These are phyloP conservation scores for Schlechtendalia chinensis DNA, from an alignment of 1,140 invertebrate genomes.

Conservation along the genomic window DNA sequence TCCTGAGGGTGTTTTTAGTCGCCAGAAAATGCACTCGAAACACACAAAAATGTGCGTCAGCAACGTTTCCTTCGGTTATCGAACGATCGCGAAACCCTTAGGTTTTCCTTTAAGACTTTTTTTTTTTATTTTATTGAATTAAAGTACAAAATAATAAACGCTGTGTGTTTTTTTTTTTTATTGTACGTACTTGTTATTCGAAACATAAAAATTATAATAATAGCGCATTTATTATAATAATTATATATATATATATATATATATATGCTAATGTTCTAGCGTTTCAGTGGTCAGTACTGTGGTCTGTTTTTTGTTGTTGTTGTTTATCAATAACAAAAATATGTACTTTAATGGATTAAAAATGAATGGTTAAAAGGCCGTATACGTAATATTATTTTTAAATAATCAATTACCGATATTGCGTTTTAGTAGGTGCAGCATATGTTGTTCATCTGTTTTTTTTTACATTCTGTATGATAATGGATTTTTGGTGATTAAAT, in stretches of 20 bases:
- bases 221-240: too few species aligned
- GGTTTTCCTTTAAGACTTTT: not conserved
- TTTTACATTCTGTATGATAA: slow-evolving; percentile 2
- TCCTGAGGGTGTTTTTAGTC: slow-evolving; percentile 24
- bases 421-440: not conserved
- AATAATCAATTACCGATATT: slow-evolving; percentile 41
- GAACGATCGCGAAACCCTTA: not conserved
- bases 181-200: too few species aligned
- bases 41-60: slow-evolving; percentile 1
- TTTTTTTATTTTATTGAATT: not conserved
- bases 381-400: slow-evolving; percentile 19
- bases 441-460: slow-evolving; percentile 1
- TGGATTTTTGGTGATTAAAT: not conserved
- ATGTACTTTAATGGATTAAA: slow-evolving; percentile 28
- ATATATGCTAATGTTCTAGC: not conserved
- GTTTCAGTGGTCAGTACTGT: too few species aligned
- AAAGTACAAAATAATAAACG: too few species aligned
- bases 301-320: not conserved
- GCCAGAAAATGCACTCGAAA: slow-evolving; percentile 1
- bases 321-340: not conserved
- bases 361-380: not conserved
- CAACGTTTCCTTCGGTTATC: not conserved
- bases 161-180: too few species aligned
- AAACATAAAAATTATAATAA: too few species aligned
- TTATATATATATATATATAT: too few species aligned